A percentile compares a stretch with the other conserved stretches of the same genome.
Evolutionary conservation across 1,140 invertebrate genomes (phyloP).

Genomic region (Brachionus rubens): DNA sequence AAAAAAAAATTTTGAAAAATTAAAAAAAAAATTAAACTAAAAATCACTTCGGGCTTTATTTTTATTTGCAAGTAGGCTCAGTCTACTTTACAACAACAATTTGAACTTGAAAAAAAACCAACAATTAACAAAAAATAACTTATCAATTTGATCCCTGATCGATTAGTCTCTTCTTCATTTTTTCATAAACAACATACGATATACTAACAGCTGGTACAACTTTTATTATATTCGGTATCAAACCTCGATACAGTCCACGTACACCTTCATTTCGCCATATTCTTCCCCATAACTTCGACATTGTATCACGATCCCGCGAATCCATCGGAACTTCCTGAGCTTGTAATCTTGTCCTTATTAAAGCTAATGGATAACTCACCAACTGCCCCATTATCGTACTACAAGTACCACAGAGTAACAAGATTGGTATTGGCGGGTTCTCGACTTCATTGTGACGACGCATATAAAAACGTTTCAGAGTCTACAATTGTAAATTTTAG

Average conservation of each 20-base stretch:
- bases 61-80: too few species aligned
- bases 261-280: conserved; percentile 84
- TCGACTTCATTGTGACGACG: conserved; percentile 52
- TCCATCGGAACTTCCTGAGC: conserved; percentile 67
- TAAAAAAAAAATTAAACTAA: too few species aligned
- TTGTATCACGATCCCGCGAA: background rate
- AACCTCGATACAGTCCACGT: conserved; percentile 86
- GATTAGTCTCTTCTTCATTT: conserved; percentile 1
- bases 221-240: conserved; percentile 93
- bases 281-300: conserved; percentile 64
- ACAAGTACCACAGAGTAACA: conserved; percentile 83
- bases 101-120: too few species aligned
- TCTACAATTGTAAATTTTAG: background rate
- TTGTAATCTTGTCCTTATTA: conserved; percentile 89
- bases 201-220: conserved; percentile 85
- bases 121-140: too few species aligned
- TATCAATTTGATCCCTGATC: too few species aligned
- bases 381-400: conserved; percentile 93
- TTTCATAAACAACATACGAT: conserved; percentile 93
- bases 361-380: conserved; percentile 90
- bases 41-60: too few species aligned
- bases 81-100: too few species aligned
- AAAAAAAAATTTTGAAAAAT: too few species aligned
- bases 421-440: conserved; percentile 66
- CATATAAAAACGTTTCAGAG: conserved; percentile 63